Evolutionary conservation across 2,888 invertebrate species (phyloP).

Genomic region (Galeopsomyia nigrocyanea): DNA sequence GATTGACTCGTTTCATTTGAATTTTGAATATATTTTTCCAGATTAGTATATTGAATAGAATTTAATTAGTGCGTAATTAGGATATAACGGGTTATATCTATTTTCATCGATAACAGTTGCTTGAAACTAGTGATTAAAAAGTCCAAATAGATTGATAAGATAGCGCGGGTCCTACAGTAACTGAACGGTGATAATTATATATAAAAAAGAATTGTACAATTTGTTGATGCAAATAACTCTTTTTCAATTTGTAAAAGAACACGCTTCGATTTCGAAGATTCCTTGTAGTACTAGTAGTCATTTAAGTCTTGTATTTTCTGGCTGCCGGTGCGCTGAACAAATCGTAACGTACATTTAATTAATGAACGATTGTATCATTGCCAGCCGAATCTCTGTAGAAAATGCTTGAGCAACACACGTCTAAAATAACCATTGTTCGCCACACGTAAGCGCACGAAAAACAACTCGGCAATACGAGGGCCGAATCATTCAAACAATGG

Average conservation of each 20-base stretch:
- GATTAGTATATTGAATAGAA: conserved; percentile 10
- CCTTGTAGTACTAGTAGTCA: conserved; percentile 20
- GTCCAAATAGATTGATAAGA: neutral
- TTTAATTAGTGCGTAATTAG: neutral
- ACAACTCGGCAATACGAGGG: conserved; percentile 21
- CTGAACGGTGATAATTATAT: conserved; percentile 11
- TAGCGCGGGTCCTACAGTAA: neutral
- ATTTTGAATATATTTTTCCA: neutral
- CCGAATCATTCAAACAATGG: conserved; percentile 33
- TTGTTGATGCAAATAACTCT: conserved; percentile 14
- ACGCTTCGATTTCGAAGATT: conserved; percentile 41
- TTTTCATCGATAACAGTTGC: too few species aligned
- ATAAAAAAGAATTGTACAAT: conserved; percentile 8
- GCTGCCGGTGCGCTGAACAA: conserved; percentile 29
- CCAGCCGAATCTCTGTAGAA: conserved; percentile 14
- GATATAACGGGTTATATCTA: conserved; percentile 4
- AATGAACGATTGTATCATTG: conserved; percentile 28
- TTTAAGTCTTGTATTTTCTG: conserved; percentile 10
- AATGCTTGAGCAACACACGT: too few species aligned
- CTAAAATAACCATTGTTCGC: too few species aligned
- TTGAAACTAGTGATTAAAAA: conserved; percentile 17
- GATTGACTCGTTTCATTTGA: conserved; percentile 18
- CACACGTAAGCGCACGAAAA: conserved; percentile 1
- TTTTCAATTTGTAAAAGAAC: conserved; percentile 24
- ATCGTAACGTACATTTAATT: conserved; percentile 31